Evolutionary conservation across 2,888 invertebrate species (phyloP).

Genomic region (Drosophila nr. fundita): DNA sequence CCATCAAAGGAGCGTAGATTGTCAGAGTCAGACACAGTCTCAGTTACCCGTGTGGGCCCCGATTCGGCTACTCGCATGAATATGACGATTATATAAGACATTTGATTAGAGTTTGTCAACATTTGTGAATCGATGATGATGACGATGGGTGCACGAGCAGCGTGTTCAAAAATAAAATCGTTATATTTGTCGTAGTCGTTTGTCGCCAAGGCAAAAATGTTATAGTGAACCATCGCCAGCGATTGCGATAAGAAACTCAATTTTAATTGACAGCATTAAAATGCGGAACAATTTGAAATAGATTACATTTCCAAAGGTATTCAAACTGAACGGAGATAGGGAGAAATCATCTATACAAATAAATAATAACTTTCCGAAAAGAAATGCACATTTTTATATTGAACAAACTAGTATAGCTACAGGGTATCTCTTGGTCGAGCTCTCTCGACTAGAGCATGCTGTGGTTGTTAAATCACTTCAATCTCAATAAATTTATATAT

Average conservation of each 20-base stretch:
- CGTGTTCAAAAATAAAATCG: slow-evolving; percentile 5
- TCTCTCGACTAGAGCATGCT: neutral
- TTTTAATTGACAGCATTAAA: slow-evolving; percentile 12
- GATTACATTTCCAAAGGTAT: neutral
- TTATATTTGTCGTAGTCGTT: neutral
- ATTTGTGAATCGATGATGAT: neutral
- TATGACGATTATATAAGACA: slow-evolving; percentile 30
- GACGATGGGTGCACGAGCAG: slow-evolving; percentile 23
- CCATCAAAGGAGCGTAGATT: slow-evolving; percentile 12
- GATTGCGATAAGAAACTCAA: slow-evolving; percentile 35
- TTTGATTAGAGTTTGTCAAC: slow-evolving; percentile 21
- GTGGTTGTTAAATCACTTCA: neutral
- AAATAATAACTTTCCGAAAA: neutral
- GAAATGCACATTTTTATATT: neutral
- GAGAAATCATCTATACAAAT: neutral
- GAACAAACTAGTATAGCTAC: neutral
- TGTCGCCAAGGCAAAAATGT: slow-evolving; percentile 2
- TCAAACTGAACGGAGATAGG: neutral
- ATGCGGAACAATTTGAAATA: neutral
- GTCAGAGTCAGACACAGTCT: neutral
- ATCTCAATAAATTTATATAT: neutral
- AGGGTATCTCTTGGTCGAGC: neutral
- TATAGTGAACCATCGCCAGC: neutral
- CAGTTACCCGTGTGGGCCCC: slow-evolving; percentile 14
- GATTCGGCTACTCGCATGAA: neutral